Evolutionary conservation across 2,113 vertebrate species (phyloP).

Genomic region (Cebus imitator): DNA sequence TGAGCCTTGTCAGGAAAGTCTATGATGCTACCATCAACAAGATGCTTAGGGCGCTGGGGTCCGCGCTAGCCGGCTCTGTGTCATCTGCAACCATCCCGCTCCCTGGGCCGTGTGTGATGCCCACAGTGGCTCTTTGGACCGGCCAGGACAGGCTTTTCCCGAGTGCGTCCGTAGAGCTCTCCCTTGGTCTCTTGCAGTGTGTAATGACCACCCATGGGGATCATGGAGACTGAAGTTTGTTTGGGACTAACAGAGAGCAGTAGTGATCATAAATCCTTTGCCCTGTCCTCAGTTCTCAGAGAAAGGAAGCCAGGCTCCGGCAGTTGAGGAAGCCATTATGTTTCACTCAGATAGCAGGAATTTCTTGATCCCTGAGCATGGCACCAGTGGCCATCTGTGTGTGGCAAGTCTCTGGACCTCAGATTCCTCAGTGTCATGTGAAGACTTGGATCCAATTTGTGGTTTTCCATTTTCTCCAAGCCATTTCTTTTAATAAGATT

Average conservation of each 20-base stretch:
- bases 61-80: not conserved
- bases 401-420: not conserved
- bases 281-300: not conserved
- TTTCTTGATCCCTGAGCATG: not conserved
- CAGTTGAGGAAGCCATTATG: not conserved
- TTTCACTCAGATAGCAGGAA: not conserved
- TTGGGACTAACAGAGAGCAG: not conserved
- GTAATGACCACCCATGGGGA: not conserved
- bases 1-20: not conserved
- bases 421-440: not conserved
- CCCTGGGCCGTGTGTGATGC: not conserved
- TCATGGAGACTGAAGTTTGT: not conserved
- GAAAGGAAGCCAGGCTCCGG: not conserved
- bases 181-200: rapidly evolving
- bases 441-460: not conserved
- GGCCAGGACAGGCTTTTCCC: not conserved
- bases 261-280: not conserved
- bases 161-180: too few species aligned
- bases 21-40: rapidly evolving
- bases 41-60: not conserved
- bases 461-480: not conserved
- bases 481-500: not conserved
- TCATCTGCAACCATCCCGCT: not conserved
- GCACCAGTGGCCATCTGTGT: not conserved
- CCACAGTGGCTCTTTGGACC: not conserved